Evolutionary conservation across 2,113 vertebrate species (phyloP).

Genomic region (Triplophysa rosa): DNA sequence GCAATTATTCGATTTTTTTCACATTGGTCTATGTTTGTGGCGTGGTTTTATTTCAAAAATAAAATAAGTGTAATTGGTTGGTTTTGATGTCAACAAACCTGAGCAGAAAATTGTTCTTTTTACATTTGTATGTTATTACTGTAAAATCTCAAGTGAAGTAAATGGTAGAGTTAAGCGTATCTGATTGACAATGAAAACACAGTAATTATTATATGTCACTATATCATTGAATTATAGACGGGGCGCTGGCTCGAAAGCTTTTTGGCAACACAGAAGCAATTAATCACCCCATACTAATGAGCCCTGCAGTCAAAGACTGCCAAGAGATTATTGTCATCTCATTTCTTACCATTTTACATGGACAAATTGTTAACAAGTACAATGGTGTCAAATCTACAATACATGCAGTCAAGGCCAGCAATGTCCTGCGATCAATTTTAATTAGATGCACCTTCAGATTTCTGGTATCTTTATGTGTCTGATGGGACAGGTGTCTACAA

Average conservation of each 20-base stretch:
- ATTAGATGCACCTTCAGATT: conserved; percentile 2
- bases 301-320: not conserved
- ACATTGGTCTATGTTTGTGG: too few species aligned
- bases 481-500: not conserved
- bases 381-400: not conserved
- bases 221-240: not conserved
- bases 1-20: too few species aligned
- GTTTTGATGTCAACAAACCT: not conserved
- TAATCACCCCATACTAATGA: conserved; percentile 36
- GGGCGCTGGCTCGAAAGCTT: not conserved
- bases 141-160: not conserved
- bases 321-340: conserved; percentile 28
- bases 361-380: conserved; percentile 1
- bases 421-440: not conserved
- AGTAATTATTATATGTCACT: not conserved
- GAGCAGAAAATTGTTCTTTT: not conserved
- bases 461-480: not conserved
- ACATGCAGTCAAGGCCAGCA: conserved; percentile 2
- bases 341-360: not conserved
- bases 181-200: not conserved
- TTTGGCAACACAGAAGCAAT: conserved; percentile 8
- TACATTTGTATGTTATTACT: not conserved
- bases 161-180: not conserved
- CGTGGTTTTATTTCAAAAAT: too few species aligned
- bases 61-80: not conserved